These are phyloP conservation scores for Sinocyclocheilus maitianheensis DNA, from an alignment of 2,113 vertebrate genomes.

Conservation along the genomic window DNA sequence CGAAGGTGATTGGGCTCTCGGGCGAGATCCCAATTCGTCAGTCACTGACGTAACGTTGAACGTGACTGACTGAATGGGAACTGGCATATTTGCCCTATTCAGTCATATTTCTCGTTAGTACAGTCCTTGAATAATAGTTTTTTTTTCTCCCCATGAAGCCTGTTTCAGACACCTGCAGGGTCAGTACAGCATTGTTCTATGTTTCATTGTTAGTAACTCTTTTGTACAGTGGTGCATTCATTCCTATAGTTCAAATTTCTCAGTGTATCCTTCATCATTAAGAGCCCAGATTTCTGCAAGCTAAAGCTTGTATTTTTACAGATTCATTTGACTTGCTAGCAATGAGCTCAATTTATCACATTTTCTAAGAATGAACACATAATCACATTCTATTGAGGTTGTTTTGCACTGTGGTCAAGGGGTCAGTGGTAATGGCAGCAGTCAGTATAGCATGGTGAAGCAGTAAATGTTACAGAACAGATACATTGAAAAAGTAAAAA, in stretches of 20 bases:
- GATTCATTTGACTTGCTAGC: constrained; percentile 47
- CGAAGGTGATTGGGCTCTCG: no score
- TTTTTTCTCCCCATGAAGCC: not conserved
- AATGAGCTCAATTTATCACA: constrained; percentile 41
- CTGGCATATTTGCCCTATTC: not conserved
- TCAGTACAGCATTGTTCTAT: constrained; percentile 49
- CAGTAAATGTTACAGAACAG: not conserved
- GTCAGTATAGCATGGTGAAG: not conserved
- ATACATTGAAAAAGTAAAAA: not conserved
- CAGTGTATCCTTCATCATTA: constrained; percentile 66
- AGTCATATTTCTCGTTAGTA: constrained; percentile 57
- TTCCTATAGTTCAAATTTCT: constrained; percentile 44
- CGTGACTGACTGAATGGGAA: no score
- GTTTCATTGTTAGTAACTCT: constrained; percentile 56
- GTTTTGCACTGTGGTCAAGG: constrained; percentile 32
- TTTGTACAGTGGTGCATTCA: constrained; percentile 57
- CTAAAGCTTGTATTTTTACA: constrained; percentile 53
- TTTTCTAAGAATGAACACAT: constrained; percentile 51
- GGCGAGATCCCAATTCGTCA: no score
- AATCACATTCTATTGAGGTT: constrained; percentile 33
- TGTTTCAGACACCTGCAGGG: constrained; percentile 51
- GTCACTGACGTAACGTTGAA: no score
- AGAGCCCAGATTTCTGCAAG: constrained; percentile 35
- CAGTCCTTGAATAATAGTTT: constrained; percentile 28
- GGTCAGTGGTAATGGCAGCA: constrained; percentile 17